These are phyloP conservation scores for Pseudochaenichthys georgianus DNA, from an alignment of 2,797 vertebrate species.

Conservation along the genomic window DNA sequence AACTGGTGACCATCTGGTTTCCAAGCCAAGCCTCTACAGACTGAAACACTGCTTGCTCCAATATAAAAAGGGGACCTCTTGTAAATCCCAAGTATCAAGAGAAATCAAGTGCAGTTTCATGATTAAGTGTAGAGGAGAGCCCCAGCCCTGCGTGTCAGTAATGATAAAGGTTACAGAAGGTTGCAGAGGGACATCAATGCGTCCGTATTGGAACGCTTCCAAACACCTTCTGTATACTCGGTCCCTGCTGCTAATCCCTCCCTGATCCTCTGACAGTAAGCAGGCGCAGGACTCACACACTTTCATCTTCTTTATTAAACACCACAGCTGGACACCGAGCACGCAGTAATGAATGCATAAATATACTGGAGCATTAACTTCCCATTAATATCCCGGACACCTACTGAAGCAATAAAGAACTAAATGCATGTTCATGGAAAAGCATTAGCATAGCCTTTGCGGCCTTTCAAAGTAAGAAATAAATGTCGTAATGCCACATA, in stretches of 20 bases:
- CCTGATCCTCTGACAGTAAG: constrained; percentile 51
- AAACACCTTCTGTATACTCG: constrained; percentile 52
- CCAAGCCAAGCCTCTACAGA: too few relatives aligned
- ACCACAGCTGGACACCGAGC: constrained; percentile 35
- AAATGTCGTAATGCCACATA: neutral
- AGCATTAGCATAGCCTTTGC: neutral
- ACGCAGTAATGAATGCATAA: neutral
- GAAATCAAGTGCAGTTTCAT: neutral
- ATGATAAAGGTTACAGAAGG: constrained; percentile 26
- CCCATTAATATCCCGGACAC: neutral
- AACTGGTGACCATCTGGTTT: too few relatives aligned
- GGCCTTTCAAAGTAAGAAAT: neutral
- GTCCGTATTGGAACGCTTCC: constrained; percentile 37
- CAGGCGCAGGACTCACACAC: constrained; percentile 28
- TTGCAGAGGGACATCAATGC: constrained; percentile 1
- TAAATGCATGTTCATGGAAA: neutral
- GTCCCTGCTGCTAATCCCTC: constrained; percentile 47
- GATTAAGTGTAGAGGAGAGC: neutral
- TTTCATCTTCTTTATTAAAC: constrained; percentile 35
- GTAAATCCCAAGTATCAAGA: too few relatives aligned
- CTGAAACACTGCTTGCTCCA: too few relatives aligned
- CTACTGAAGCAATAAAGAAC: neutral
- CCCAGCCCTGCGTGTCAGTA: neutral
- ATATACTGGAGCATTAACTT: neutral
- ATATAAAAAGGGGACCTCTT: too few relatives aligned